Percentiles rank a stretch among this genome's conserved stretches.
Evolutionary conservation across 1,140 invertebrate genomes (phyloP).

Genomic region (Listronotus bonariensis): DNA sequence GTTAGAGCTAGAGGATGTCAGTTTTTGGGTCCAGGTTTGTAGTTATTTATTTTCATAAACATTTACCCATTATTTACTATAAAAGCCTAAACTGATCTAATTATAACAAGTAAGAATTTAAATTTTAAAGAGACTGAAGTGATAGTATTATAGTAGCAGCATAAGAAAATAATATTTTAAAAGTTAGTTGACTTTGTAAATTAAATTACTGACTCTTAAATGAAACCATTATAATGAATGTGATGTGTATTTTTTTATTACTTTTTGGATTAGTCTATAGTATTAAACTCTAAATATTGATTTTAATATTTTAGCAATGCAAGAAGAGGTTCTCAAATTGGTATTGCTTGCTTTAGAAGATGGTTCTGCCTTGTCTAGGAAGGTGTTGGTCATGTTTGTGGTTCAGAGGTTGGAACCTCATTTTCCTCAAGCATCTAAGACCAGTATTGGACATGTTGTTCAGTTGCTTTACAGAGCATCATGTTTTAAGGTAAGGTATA

Average conservation of each 20-base stretch:
- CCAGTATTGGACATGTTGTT: slow-evolving; percentile 98
- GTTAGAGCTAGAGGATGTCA: slow-evolving; percentile 96
- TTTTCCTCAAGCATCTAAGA: slow-evolving; percentile 98
- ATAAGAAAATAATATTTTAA: too few species aligned
- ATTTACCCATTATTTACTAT: too few species aligned
- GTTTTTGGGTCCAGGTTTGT: slow-evolving; percentile 93
- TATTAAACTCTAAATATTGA: too few species aligned
- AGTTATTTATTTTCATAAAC: neutral
- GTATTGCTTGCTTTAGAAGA: slow-evolving; percentile 94
- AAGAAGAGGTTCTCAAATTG: slow-evolving; percentile 95
- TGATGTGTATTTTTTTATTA: too few species aligned
- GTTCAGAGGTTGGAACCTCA: slow-evolving; percentile 93
- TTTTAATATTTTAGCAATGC: slow-evolving; percentile 75
- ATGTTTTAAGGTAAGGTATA: slow-evolving; percentile 93
- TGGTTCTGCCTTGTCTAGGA: slow-evolving; percentile 94
- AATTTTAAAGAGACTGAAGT: too few species aligned
- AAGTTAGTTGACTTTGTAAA: too few species aligned
- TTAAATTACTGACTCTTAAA: too few species aligned
- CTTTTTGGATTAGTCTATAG: too few species aligned
- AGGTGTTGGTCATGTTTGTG: slow-evolving; percentile 98
- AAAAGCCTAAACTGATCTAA: too few species aligned
- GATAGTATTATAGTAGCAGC: too few species aligned
- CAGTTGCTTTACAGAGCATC: slow-evolving; percentile 96
- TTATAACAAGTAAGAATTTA: too few species aligned
- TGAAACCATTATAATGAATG: too few species aligned